These are phyloP conservation scores for Diglossa cyanea DNA, from an alignment of 2,797 vertebrate species.

Conservation along the genomic window DNA sequence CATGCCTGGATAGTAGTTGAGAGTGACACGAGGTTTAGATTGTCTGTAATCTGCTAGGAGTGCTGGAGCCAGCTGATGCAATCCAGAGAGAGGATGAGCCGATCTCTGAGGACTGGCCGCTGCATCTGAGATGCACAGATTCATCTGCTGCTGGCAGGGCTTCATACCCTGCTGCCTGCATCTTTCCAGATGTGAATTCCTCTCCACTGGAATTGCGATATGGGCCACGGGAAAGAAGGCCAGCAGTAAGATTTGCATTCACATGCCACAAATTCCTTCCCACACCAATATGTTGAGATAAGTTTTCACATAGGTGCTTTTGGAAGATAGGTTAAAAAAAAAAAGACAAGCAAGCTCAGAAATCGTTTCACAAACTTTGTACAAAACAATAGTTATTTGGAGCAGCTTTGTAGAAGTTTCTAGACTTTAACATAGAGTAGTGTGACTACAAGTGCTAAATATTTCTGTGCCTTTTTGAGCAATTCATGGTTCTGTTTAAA, in stretches of 20 bases:
- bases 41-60: constrained; percentile 27
- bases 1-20: not conserved
- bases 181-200: constrained; percentile 66
- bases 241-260: constrained; percentile 8
- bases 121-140: constrained; percentile 18
- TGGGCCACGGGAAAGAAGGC: constrained; percentile 15
- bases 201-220: not conserved
- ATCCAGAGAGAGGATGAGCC: constrained; percentile 38
- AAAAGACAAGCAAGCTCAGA: not conserved
- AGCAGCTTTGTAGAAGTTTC: not conserved
- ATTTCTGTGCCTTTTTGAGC: not conserved
- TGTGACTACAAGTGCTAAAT: not conserved
- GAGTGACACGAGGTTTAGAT: constrained; percentile 49
- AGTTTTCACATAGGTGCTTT: not conserved
- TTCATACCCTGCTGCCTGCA: constrained; percentile 32
- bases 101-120: not conserved
- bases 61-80: constrained; percentile 50
- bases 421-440: not conserved
- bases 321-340: not conserved
- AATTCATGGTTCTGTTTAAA: not conserved
- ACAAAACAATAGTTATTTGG: not conserved
- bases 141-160: constrained; percentile 41
- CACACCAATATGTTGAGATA: not conserved
- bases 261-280: constrained; percentile 46
- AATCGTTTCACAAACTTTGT: not conserved